A percentile compares a stretch with the other conserved stretches of the same genome.
phyloP scores from a whole-genome alignment of 2,888 invertebrate species.

The Morinoia aosen region DNA sequence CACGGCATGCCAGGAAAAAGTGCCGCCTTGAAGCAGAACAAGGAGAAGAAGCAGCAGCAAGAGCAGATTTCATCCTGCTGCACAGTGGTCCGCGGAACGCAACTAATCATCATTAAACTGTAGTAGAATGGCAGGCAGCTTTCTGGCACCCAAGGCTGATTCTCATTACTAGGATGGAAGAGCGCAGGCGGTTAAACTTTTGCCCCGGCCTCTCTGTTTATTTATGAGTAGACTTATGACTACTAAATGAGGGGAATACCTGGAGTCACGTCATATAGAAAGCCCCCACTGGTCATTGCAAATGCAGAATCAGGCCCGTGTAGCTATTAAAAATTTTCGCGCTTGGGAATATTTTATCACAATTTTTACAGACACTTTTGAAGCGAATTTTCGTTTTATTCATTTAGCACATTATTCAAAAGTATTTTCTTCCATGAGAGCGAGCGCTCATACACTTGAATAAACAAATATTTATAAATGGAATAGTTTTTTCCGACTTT shows the following conservation, averaged over 20 bases:
- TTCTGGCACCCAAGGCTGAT: conserved; percentile 50
- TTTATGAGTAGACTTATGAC: conserved; percentile 44
- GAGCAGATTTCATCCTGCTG: conserved; percentile 20
- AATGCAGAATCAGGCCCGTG: background rate
- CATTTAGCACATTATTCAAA: background rate
- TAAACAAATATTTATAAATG: background rate
- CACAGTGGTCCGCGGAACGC: background rate
- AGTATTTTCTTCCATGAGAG: background rate
- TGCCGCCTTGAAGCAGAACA: background rate
- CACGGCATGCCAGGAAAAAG: too few species aligned
- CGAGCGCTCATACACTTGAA: background rate
- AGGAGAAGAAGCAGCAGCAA: background rate
- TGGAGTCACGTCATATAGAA: conserved; percentile 21
- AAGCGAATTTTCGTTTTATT: background rate
- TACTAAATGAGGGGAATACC: conserved; percentile 29
- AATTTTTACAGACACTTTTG: background rate
- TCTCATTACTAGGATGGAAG: conserved; percentile 44
- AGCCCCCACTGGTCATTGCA: background rate
- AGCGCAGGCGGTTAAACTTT: conserved; percentile 21
- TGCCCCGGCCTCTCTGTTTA: conserved; percentile 42
- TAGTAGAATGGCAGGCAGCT: conserved; percentile 43
- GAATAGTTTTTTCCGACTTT: background rate
- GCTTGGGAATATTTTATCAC: background rate
- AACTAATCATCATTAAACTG: conserved; percentile 50
- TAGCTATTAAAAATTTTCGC: background rate